Base-by-base conservation (phyloP, 2,797 vertebrate species). In the Spatula clypeata region DNA sequence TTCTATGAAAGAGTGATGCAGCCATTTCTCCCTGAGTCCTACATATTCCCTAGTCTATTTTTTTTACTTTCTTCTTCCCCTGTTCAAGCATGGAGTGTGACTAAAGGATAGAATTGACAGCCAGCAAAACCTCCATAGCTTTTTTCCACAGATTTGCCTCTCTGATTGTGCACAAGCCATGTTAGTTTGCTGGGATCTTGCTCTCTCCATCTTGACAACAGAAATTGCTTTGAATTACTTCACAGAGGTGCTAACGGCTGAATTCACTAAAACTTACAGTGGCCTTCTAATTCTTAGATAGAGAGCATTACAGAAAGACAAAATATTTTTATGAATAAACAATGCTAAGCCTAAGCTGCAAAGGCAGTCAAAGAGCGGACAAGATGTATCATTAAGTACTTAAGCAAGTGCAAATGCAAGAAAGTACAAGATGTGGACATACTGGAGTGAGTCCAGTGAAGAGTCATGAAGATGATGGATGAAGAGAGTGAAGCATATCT, bases 21-120 rank as follows among this genome's bases (percentile, higher is more conserved):
- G 20, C 13, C 21, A 16, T 58, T 70, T 76, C 13, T 58, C 23
- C 17, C 7, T 1, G 12, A 38, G 40, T 38, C 32, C 61, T 42
- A 5, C 8, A 19, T 86, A 72, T 21, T 13, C 9, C 11, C 0
- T 5, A 10, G 4, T 8, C 8, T 17, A 7, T 3, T 32, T 47
- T 47, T 38, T 76, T 75, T 53, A 8, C 18, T 53, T 13, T 58
- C 2, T 67, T 24, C 36, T 36, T 27, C 53, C 67, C 16, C n/a
- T 54, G 1, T 38, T 82, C n/a, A 72, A 74, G 29, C 29, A 54
- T 4, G 2, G 6, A 86, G 8, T 42, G 29, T 55, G 38, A 13
- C 47, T 60, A 81, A 81, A 64, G 13, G 38, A 31, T 18, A 71
- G 44, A 83, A 60, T 11, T 20, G 29, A 10, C 26, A 44, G 10